A percentile compares a stretch with the other conserved stretches of the same genome.
These are phyloP conservation scores for Spilosoma lubricipeda DNA, from an alignment of 2,888 invertebrate species.

Conservation along the genomic window DNA sequence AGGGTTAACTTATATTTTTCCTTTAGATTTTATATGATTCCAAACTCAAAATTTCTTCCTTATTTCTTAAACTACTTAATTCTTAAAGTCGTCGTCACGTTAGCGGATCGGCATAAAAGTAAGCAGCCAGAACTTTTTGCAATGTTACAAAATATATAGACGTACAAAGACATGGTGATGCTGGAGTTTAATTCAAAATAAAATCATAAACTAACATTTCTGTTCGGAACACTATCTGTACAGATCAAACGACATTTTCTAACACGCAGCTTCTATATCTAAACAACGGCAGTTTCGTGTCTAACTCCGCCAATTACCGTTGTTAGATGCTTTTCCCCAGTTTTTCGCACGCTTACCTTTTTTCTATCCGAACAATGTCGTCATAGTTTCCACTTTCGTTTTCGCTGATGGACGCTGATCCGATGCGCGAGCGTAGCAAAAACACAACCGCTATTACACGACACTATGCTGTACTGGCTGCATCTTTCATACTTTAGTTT, in stretches of 20 bases:
- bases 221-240: background rate
- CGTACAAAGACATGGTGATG: too few relatives aligned
- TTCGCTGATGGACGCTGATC: constrained; percentile 72
- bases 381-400: constrained; percentile 84
- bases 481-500: constrained; percentile 14
- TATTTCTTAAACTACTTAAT: too few relatives aligned
- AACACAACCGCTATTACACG: constrained; percentile 55
- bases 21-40: too few relatives aligned
- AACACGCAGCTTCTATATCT: background rate
- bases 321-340: constrained; percentile 57
- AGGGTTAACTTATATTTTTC: too few relatives aligned
- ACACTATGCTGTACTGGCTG: constrained; percentile 40
- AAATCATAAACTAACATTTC: background rate
- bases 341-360: constrained; percentile 67
- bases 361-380: constrained; percentile 78
- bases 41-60: too few relatives aligned
- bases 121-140: too few relatives aligned
- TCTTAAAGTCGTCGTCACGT: too few relatives aligned
- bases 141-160: too few relatives aligned
- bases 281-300: constrained; percentile 36
- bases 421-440: constrained; percentile 61
- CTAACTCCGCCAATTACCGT: constrained; percentile 37
- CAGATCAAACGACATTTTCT: constrained; percentile 10
- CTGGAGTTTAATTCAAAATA: background rate
- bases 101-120: too few relatives aligned